Conservation (phyloP, 1,140 invertebrate species). For the Pristionchus pacificus region DNA sequence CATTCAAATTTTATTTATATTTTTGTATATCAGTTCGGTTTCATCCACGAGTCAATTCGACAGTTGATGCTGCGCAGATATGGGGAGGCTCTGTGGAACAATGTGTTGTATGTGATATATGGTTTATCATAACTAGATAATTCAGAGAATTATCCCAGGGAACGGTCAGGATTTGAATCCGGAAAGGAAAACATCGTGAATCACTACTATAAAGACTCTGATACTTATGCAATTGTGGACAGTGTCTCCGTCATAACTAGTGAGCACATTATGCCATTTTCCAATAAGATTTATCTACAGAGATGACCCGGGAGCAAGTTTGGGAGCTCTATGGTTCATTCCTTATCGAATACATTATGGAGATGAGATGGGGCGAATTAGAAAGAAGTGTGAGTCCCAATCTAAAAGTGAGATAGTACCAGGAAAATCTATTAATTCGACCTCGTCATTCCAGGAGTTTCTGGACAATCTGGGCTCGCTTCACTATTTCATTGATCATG, state of each 20-base stretch:
- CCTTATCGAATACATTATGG: conserved; percentile 37
- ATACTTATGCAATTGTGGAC: conserved; percentile 35
- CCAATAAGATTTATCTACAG: conserved; percentile 15
- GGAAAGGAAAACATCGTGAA: conserved; percentile 42
- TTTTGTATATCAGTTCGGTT: conserved; percentile 38
- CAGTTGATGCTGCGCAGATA: conserved; percentile 28
- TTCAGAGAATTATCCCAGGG: conserved; percentile 2
- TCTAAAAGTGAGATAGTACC: conserved; percentile 36
- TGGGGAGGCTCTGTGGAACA: conserved; percentile 29
- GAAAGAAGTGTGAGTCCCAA: conserved; percentile 49
- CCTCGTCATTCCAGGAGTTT: conserved; percentile 43
- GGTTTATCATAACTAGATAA: too few relatives aligned
- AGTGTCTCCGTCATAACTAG: conserved; percentile 26
- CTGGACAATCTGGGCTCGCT: conserved; percentile 52
- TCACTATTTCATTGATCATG: conserved; percentile 55
- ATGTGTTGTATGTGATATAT: conserved; percentile 28
- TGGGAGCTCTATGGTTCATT: conserved; percentile 38
- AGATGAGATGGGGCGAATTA: conserved; percentile 50
- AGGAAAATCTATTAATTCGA: too few relatives aligned
- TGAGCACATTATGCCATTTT: not conserved
- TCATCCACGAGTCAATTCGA: conserved; percentile 35
- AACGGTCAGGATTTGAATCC: conserved; percentile 29
- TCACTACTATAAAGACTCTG: conserved; percentile 36
- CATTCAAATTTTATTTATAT: conserved; percentile 9
- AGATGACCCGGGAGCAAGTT: conserved; percentile 32